A percentile compares a stretch with the other conserved stretches of the same genome.
Evolutionary conservation across 2,797 vertebrate genomes (phyloP).

Genomic region (Toxotes lorentzi): DNA sequence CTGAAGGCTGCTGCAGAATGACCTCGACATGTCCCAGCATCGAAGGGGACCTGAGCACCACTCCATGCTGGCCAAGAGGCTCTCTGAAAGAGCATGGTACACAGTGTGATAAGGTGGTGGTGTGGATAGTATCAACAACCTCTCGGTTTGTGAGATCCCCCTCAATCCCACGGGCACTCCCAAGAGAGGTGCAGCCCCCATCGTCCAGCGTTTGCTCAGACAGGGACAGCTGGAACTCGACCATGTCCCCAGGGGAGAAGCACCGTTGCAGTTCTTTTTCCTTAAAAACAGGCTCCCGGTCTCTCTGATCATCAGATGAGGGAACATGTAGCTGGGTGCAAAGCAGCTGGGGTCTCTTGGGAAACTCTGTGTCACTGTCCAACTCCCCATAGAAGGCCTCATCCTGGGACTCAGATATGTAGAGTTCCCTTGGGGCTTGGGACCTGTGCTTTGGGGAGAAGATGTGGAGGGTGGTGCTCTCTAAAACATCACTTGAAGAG

Average conservation of each 20-base stretch:
- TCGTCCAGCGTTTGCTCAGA: slow-evolving; percentile 78
- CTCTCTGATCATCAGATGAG: slow-evolving; percentile 60
- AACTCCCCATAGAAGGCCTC: slow-evolving; percentile 72
- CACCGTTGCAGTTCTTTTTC: slow-evolving; percentile 48
- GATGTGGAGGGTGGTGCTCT: slow-evolving; percentile 89
- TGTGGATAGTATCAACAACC: slow-evolving; percentile 12
- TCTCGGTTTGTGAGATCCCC: slow-evolving; percentile 65
- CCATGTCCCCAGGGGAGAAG: slow-evolving; percentile 81
- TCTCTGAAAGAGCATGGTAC: slow-evolving; percentile 79
- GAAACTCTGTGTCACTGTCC: slow-evolving; percentile 69
- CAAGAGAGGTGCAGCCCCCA: slow-evolving; percentile 65
- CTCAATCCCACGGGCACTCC: slow-evolving; percentile 76
- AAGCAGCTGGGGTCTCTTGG: slow-evolving; percentile 58
- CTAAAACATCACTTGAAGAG: slow-evolving; percentile 67
- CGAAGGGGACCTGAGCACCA: slow-evolving; percentile 76
- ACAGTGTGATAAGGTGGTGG: slow-evolving; percentile 72
- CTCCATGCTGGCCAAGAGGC: slow-evolving; percentile 82
- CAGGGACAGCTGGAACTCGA: slow-evolving; percentile 92
- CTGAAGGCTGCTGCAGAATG: slow-evolving; percentile 75
- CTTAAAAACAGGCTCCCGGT: slow-evolving; percentile 47
- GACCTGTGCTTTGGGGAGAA: slow-evolving; percentile 67
- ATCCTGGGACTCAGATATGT: slow-evolving; percentile 79
- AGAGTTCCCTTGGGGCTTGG: slow-evolving; percentile 75
- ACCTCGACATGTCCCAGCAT: slow-evolving; percentile 89
- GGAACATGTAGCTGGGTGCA: slow-evolving; percentile 73